Base-by-base conservation (phyloP, 2,113 vertebrate species). In the Oryzias celebensis region DNA sequence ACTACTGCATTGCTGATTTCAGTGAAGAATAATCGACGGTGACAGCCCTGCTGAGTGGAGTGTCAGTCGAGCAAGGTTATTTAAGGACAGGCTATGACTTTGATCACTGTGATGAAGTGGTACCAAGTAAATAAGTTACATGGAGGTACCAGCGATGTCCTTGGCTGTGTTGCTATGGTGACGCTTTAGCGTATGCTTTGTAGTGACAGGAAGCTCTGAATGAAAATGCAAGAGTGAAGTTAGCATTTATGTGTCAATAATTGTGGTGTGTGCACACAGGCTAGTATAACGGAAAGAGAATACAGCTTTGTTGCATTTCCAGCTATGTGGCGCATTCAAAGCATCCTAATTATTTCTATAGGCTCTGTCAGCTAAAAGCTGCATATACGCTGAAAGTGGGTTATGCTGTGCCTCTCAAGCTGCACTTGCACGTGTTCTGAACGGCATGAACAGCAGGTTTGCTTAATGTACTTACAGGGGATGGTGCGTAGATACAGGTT, bases 401-500 rank as follows among this genome's bases (percentile, higher is more conserved):
- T 58, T 57, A 55, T 7, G 3, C n/a, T 41, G 44, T 31, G 42
- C 36, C 46, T 46, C 69, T 26, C 26, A 31, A 49, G 70, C 22
- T 26, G 51, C 12, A 20, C 45, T 24, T 8, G 23, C 6, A 24
- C 43, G 23, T 56, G 36, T 16, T 18, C 10, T 7, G 31, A 60
- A 42, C 26, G 42, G 23, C 3, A 7, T 42, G 41, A 60, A 22
- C 17, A 52, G 2, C 41, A 36, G 23, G 2, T 45, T 36, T 47
- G 53, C 6, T 0, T 0, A 12, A 8, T 14, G 58, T 54, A 96
- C 94, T 96, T 90, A 99, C 97, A 99, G 75, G 97, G 97, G 82
- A 98, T 97, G 76, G 97, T 98, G 90, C 96, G 94, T 77, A 98
- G 85, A 88, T 99, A 99, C 71, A 99, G 95, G 88, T 99, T 99